Base-by-base conservation (phyloP, 2,888 invertebrate species). In the Agrochola circellaris region DNA sequence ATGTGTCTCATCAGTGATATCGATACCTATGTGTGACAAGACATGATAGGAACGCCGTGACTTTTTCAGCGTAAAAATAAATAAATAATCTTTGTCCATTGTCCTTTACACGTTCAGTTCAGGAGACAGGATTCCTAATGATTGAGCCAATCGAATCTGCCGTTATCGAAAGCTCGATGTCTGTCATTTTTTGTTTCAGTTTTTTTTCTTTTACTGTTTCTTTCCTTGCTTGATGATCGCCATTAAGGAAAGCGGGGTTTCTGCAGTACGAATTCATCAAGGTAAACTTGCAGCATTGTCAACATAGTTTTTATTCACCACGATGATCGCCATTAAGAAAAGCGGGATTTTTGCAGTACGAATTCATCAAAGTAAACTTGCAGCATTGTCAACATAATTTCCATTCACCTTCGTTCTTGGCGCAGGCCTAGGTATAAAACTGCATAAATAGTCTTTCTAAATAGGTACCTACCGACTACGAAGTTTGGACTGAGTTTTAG, bases 401-500 rank as follows among this genome's bases (percentile, higher is more conserved):
- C 17, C 11, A 13, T 70, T 72, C 30, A 9, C 3, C 20, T n/a
- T 20, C 1, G 7, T 26, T 51, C 20, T 58, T 34, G 2, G 15
- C 34, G 15, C 7, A 71, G 15, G 20, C 15, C 4, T 72, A 20
- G 4, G 54, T 56, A 72, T 72, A 20, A 30, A 15, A 34, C 20
- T 15, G 45, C 0, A 45, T 9, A 42, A 20, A 66, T 56, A 54
- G 13, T 62, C 20, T 81, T 54, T 60, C 1, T 54, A n/a, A 51
- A 60, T 45, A 61, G 23, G 7, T 34, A 62, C 13, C 15, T 26
- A 54, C 13, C 1, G 13, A 20, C 34, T 42, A 20, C 20, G 1
- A 26, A 56, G 60, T 45, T 54, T 60, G 23, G 17, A 48, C 48
- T 51, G 26, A 30, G 62, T 64, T 66, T 67, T 48, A 70, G 62